Evolutionary conservation across 2,113 vertebrate genomes (phyloP).

Genomic region (Pantherophis guttatus): DNA sequence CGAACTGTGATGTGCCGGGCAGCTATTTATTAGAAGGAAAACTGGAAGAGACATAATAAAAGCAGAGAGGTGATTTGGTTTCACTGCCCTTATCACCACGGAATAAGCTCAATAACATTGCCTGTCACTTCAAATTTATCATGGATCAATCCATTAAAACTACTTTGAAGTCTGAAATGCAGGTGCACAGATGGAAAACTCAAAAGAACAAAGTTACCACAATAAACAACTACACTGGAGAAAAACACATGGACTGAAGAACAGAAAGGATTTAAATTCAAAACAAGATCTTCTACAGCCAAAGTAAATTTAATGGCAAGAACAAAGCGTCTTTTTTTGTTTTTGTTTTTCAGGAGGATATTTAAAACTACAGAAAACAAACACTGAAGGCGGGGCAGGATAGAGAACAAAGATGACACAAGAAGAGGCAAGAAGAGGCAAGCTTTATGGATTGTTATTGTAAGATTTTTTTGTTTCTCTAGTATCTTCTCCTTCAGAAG

Average conservation of each 20-base stretch:
- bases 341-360: constrained; percentile 40
- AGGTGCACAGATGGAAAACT: not conserved
- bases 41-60: not conserved
- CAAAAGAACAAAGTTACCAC: constrained; percentile 21
- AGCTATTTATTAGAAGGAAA: not conserved
- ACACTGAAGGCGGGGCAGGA: constrained; percentile 8
- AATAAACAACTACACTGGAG: not conserved
- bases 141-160: not conserved
- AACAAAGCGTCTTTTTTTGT: constrained; percentile 28
- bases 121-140: not conserved
- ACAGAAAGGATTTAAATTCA: constrained; percentile 17
- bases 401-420: not conserved
- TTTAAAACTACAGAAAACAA: constrained; percentile 58
- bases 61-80: not conserved
- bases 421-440: constrained; percentile 22
- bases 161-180: fast-evolving
- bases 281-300: constrained; percentile 38
- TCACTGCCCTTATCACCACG: not conserved
- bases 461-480: not conserved
- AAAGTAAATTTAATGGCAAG: not conserved
- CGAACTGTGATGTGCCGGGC: not conserved
- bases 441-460: not conserved
- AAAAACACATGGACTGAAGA: constrained; percentile 5
- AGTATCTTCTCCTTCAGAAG: constrained; percentile 22
- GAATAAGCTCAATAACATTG: not conserved